These are phyloP conservation scores for Catostomus latipinnis DNA, from an alignment of 2,797 vertebrate genomes.

Conservation along the genomic window DNA sequence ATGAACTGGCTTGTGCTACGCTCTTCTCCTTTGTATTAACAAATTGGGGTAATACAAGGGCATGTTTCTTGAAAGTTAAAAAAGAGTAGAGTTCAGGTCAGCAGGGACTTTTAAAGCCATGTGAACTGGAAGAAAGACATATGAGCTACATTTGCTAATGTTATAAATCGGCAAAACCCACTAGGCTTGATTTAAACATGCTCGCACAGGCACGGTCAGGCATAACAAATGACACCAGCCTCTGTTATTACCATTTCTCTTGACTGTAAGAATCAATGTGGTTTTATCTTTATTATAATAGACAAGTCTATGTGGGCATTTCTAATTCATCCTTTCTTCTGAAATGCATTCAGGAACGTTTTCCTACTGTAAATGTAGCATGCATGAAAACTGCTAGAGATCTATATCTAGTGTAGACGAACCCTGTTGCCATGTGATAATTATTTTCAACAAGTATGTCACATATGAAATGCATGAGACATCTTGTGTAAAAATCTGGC, in stretches of 20 bases:
- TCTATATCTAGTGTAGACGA: conserved; percentile 3
- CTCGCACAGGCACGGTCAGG: conserved; percentile 10
- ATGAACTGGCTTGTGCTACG: conserved; percentile 65
- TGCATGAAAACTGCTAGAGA: background rate
- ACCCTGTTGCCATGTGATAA: conserved; percentile 61
- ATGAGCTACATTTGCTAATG: conserved; percentile 41
- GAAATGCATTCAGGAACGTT: background rate
- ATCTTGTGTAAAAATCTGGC: conserved; percentile 68
- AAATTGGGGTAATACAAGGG: conserved; percentile 67
- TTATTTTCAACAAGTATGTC: conserved; percentile 74
- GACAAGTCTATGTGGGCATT: background rate
- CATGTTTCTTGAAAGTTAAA: conserved; percentile 61
- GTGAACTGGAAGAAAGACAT: conserved; percentile 18
- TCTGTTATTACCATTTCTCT: background rate
- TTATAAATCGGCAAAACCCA: conserved; percentile 37
- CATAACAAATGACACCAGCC: conserved; percentile 23
- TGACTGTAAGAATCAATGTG: background rate
- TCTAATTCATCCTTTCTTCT: conserved; percentile 31
- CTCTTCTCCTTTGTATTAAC: conserved; percentile 69
- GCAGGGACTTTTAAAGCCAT: conserved; percentile 26
- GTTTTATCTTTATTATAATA: conserved; percentile 18
- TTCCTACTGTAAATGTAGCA: background rate
- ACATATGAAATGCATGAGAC: conserved; percentile 76
- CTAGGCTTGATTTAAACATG: conserved; percentile 44
- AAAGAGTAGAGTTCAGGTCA: conserved; percentile 55